Evolutionary conservation across 2,888 invertebrate species (phyloP).

Genomic region (Sminthurinus aureus): DNA sequence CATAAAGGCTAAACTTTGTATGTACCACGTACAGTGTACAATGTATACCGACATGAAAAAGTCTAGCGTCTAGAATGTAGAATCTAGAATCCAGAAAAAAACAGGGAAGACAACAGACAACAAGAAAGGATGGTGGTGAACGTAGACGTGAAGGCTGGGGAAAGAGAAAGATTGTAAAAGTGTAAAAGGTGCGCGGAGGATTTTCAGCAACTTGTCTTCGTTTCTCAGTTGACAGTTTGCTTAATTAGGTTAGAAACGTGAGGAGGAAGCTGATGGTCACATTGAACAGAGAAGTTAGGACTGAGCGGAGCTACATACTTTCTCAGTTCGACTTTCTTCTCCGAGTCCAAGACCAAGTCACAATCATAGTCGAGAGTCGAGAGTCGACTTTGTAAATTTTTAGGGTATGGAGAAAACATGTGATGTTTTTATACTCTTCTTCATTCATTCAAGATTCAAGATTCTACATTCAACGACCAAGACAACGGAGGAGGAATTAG

Average conservation of each 20-base stretch:
- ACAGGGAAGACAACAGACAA: no score
- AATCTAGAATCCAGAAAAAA: no score
- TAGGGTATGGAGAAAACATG: conserved; percentile 6
- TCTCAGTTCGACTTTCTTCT: neutral
- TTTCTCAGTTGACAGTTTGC: conserved; percentile 31
- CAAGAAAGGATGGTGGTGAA: neutral
- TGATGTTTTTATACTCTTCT: no score
- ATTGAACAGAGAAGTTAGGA: conserved; percentile 11
- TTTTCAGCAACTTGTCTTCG: conserved; percentile 33
- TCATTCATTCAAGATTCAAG: no score
- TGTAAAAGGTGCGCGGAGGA: neutral
- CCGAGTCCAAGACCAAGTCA: no score
- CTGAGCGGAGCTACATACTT: neutral
- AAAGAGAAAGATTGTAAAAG: neutral
- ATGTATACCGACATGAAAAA: no score
- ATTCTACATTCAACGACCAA: no score
- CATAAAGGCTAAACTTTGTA: no score
- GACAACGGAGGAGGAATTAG: neutral
- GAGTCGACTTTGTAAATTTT: conserved; percentile 27
- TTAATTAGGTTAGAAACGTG: conserved; percentile 38
- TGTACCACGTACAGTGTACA: no score
- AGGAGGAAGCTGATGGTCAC: conserved; percentile 29
- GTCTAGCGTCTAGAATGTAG: no score
- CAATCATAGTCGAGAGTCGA: no score
- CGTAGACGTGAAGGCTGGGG: neutral